Base-by-base conservation (phyloP, 2,888 invertebrate species). In the Ypsolopha sequella region DNA sequence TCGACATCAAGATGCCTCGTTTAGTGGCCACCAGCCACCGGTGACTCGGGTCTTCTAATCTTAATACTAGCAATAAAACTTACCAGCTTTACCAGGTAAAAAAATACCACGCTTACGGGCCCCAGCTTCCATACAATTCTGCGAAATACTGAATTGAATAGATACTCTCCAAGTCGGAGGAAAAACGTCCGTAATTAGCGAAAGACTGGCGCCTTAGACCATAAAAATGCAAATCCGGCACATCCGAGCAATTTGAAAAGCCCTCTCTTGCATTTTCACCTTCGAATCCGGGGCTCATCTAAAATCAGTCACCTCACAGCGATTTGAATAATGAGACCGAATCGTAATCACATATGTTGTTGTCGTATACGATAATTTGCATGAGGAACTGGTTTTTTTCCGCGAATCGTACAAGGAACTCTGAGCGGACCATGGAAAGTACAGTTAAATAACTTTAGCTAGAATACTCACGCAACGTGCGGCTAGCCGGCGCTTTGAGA, bases 361-460 rank as follows among this genome's bases (percentile, higher is more conserved):
- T 35, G 13, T 36, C 48, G 59, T 62, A 59, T 58, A 62, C 64
- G 63, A 65, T 66, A 61, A 68, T 65, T 64, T 61, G 66, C 61
- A 59, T 59, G 55, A 11, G 63, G 61, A 63, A 66, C 68, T 61
- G 63, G 68, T 74, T 71, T 76, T 74, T 79, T 78, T 76, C 74
- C 73, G 80, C 78, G 71, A 80, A 78, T 70, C 68, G 63, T 58
- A 58, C 47, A 14, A 35, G 38, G 14, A 48, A 34, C n/a, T 24
- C 14, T 24, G 33, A 11, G 9, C 46, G 36, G 43, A 69, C 68
- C 69, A 73, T 73, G 70, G 72, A 74, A 76, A 74, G 76, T 78
- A 82, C 82, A 78, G 81, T 80, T 81, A 81, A 73, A 72, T 75
- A 73, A 73, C 71, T 70, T 74, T 70, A n/a, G n/a, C n/a, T 65